Evolutionary conservation across 2,888 invertebrate species (phyloP).

Genomic region (Magallana nippona): DNA sequence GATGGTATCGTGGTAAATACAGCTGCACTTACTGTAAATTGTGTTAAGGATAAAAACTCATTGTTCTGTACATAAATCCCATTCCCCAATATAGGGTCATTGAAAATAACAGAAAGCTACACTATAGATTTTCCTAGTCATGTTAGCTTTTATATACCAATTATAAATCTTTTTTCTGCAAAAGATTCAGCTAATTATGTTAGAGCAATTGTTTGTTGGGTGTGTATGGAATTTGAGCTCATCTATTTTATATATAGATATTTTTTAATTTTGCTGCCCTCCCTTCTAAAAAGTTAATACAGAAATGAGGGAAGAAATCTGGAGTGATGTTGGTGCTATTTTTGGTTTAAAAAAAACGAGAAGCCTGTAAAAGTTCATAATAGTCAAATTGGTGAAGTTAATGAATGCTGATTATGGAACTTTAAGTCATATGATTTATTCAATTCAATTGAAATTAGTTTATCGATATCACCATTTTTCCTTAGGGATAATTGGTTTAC

Average conservation of each 20-base stretch:
- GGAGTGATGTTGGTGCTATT: not conserved
- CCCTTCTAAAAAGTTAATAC: not conserved
- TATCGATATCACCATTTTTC: too few species aligned
- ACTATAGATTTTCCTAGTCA: not conserved
- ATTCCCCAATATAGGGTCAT: not conserved
- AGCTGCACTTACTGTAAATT: constrained; percentile 25
- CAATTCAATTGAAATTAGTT: too few species aligned
- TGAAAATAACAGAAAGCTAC: too few species aligned
- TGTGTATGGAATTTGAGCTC: not conserved
- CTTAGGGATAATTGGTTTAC: too few species aligned
- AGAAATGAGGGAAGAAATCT: not conserved
- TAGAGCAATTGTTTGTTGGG: constrained; percentile 13
- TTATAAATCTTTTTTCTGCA: not conserved
- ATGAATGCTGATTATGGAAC: too few species aligned
- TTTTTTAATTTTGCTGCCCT: not conserved
- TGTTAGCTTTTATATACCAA: not conserved
- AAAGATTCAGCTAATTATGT: not conserved
- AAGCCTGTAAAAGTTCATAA: not conserved
- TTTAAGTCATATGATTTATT: too few species aligned
- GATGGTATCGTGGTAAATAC: constrained; percentile 33
- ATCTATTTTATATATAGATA: not conserved
- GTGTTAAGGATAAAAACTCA: not conserved
- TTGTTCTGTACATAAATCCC: not conserved
- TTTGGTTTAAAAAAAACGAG: not conserved
- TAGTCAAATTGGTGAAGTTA: not conserved